Evolutionary conservation across 1,140 invertebrate species (phyloP), one percentile per base, ranked within the genome.

Genomic region (Zaprionus taronus): DNA sequence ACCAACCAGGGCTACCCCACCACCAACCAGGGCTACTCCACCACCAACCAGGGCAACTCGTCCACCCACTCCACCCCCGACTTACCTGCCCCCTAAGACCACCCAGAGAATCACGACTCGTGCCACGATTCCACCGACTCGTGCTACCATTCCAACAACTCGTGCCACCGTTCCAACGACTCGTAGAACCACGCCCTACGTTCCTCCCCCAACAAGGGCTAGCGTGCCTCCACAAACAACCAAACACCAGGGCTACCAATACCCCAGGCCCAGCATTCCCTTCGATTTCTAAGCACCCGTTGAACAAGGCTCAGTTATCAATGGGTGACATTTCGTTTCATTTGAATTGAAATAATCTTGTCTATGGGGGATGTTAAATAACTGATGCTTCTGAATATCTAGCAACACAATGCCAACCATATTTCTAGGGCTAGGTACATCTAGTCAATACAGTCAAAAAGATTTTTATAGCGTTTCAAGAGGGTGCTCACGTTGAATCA

Each of bases 231-330:
- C 85, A 67, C 65, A 68, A 53, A 73, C 83, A 55, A 91, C 81
- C 63, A 89, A 84, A 71, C 72, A 76, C 57, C 41, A 78, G 75
- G 93, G 94, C 26, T 94, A 94, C 79, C 83, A 91, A 22, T 94
- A 94, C 70, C 93, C 93, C 14, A 83, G 65, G 60, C 93, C 94
- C 34, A 91, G 73, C 84, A 91, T 92, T 80, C 93, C 85, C 65
- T 94, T 93, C 78, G 91, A 87, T 28, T 93, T 91, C 68, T 93
- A 93, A 84, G 63, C 67, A 58, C 51, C 62, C 56, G 56, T 34
- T 69, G 44, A 65, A 66, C 12, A 47, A 61, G 51, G 75, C 74
- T 68, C 74, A 80, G 69, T 66, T 72, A 72, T 72, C 63, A 38
- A 65, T 62, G 72, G 65, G 74, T 73, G 66, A 77, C 69, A 61